Percentiles rank a stretch among this genome's conserved stretches.
phyloP scores from a whole-genome alignment of 1,140 invertebrate species.

The Hypothenemus hampei region DNA sequence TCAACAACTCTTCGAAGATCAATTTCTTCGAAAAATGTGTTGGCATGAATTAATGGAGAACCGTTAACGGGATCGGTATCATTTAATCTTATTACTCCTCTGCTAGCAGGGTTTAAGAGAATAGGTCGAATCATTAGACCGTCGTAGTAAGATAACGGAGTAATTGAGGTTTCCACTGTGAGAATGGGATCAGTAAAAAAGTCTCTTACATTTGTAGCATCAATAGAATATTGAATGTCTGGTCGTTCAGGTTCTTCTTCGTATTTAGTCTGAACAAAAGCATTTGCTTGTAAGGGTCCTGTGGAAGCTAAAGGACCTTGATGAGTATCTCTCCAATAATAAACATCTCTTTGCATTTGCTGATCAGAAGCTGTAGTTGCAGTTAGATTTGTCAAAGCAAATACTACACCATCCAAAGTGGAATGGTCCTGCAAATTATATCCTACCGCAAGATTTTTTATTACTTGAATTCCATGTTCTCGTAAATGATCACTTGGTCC shows the following conservation, averaged over 20 bases:
- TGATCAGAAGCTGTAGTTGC: constrained; percentile 49
- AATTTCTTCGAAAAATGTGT: constrained; percentile 56
- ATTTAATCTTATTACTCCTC: constrained; percentile 54
- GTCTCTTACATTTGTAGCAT: constrained; percentile 48
- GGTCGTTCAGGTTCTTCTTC: constrained; percentile 45
- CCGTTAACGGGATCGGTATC: constrained; percentile 53
- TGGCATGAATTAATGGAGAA: constrained; percentile 61
- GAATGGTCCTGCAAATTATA: constrained; percentile 76
- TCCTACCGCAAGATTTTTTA: constrained; percentile 63
- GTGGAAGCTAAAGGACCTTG: constrained; percentile 51
- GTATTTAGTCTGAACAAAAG: constrained; percentile 52
- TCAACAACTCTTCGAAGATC: constrained; percentile 53
- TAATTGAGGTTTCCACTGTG: constrained; percentile 47
- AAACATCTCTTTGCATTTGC: constrained; percentile 50
- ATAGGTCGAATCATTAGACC: constrained; percentile 44
- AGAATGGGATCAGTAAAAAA: constrained; percentile 49
- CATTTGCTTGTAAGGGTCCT: constrained; percentile 48
- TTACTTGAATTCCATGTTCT: constrained; percentile 54
- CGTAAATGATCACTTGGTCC: constrained; percentile 58
- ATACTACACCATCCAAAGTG: constrained; percentile 55
- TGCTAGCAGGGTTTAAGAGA: constrained; percentile 55
- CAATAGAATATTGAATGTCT: constrained; percentile 62
- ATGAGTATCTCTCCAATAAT: constrained; percentile 47
- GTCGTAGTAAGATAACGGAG: constrained; percentile 51
- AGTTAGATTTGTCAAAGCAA: constrained; percentile 51